Percentiles rank a stretch among this genome's conserved stretches.
Conservation (phyloP, 2,888 invertebrate genomes). For the Portevinia maculata region DNA sequence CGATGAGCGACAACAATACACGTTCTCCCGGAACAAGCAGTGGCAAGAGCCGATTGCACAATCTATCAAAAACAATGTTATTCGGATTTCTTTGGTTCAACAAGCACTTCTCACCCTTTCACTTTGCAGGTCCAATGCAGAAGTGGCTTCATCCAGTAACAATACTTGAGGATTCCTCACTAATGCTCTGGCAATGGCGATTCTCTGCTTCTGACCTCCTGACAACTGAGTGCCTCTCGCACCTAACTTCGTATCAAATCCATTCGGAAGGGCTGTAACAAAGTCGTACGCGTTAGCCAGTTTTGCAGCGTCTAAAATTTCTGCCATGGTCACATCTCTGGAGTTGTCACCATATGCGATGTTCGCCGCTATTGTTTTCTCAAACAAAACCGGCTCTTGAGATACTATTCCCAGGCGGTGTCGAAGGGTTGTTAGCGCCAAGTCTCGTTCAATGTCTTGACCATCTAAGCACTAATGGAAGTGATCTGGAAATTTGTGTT, state of each 20-base stretch:
- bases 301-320: conserved; percentile 88
- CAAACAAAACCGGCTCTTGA: conserved; percentile 92
- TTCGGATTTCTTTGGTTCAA: not conserved
- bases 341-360: conserved; percentile 92
- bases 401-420: conserved; percentile 90
- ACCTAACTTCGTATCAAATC: conserved; percentile 88
- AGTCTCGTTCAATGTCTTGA: conserved; percentile 88
- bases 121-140: conserved; percentile 88
- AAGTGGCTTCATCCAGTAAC: conserved; percentile 89
- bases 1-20: conserved; percentile 94
- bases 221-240: conserved; percentile 89
- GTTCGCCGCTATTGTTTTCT: conserved; percentile 90
- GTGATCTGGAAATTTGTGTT: not conserved
- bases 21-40: conserved; percentile 91
- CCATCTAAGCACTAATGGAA: conserved; percentile 87
- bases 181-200: conserved; percentile 90
- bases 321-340: conserved; percentile 85
- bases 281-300: conserved; percentile 90
- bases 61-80: conserved; percentile 82
- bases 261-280: conserved; percentile 88
- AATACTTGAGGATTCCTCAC: conserved; percentile 87
- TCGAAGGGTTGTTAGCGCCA: conserved; percentile 86
- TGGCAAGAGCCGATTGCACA: conserved; percentile 93
- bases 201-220: conserved; percentile 92
- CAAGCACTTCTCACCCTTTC: conserved; percentile 86